Conservation (phyloP, 1,140 invertebrate genomes). For the Procambarus clarkii region DNA sequence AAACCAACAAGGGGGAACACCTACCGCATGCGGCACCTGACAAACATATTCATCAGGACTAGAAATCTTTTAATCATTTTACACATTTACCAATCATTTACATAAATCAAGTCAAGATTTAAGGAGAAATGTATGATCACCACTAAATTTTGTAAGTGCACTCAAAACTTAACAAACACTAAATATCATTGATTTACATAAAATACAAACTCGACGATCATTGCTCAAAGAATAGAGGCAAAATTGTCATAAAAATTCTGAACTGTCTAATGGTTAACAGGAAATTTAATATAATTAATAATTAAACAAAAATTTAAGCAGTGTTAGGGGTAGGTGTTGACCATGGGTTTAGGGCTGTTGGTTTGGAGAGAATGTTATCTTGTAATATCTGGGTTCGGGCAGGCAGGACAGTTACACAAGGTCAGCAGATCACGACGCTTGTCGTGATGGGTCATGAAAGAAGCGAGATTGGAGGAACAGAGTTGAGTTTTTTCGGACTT, state of each 20-base stretch:
- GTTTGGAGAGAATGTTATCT: constrained; percentile 40
- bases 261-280: neutral
- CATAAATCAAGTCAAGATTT: too few relatives aligned
- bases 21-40: neutral
- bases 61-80: neutral
- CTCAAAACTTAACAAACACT: neutral
- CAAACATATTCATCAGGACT: neutral
- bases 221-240: neutral
- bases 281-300: neutral
- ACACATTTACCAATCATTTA: neutral
- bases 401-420: constrained; percentile 38
- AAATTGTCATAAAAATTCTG: neutral
- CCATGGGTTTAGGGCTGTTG: constrained; percentile 47
- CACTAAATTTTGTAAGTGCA: neutral
- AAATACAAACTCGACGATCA: neutral
- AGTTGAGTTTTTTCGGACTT: neutral
- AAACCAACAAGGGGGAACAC: constrained; percentile 46
- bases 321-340: constrained; percentile 20
- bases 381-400: constrained; percentile 57
- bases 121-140: neutral
- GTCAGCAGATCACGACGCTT: constrained; percentile 57
- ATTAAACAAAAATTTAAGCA: neutral
- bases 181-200: neutral
- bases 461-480: constrained; percentile 24
- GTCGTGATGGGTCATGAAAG: constrained; percentile 17